Evolutionary conservation across 2,888 invertebrate species (phyloP).

Genomic region (Oeneis ivallda): DNA sequence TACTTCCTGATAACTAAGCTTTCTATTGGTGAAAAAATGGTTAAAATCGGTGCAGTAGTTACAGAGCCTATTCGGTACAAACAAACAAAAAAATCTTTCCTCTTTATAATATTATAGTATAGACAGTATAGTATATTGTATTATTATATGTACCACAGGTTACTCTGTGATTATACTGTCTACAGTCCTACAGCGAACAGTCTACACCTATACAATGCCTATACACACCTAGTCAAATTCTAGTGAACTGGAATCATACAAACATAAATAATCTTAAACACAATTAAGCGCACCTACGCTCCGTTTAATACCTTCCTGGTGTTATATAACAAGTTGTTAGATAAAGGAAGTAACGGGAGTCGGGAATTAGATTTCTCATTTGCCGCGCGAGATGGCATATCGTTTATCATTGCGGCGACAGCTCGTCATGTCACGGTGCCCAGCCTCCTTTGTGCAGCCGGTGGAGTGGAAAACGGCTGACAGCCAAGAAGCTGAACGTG

Average conservation of each 20-base stretch:
- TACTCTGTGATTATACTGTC: no score
- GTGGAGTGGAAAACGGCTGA: constrained; percentile 65
- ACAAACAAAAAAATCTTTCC: no score
- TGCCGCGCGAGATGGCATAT: constrained; percentile 63
- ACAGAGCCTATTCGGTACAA: no score
- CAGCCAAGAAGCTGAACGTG: constrained; percentile 46
- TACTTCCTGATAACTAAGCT: no score
- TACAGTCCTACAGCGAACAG: no score
- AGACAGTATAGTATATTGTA: no score
- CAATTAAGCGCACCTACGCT: constrained; percentile 20
- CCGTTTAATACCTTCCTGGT: constrained; percentile 33
- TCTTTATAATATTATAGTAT: no score
- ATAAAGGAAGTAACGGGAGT: constrained; percentile 61
- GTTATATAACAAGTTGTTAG: constrained; percentile 41
- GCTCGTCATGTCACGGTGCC: constrained; percentile 72
- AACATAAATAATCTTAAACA: constrained; percentile 14
- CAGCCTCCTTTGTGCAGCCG: constrained; percentile 62
- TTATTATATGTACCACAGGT: no score
- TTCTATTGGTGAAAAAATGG: no score
- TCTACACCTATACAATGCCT: no score
- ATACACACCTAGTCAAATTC: neutral
- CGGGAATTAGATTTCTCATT: constrained; percentile 77
- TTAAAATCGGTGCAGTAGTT: no score
- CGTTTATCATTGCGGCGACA: constrained; percentile 75
- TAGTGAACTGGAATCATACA: neutral